A percentile compares a stretch with the other conserved stretches of the same genome.
Conservation (phyloP, 2,888 invertebrate species). For the Drosophila mayaguana region DNA sequence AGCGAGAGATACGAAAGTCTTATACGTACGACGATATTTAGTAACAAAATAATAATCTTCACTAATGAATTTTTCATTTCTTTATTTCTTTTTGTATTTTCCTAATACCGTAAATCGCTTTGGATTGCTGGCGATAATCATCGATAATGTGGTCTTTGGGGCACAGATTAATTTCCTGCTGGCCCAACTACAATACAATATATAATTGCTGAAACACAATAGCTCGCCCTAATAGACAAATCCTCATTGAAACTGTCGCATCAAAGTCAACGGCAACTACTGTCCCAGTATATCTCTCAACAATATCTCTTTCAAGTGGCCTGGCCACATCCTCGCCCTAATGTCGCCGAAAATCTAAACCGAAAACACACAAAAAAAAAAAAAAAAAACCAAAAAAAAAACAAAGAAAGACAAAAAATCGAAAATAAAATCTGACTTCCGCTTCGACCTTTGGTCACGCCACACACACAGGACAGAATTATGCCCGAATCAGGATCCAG, state of each 20-base stretch:
- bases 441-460: constrained; percentile 60
- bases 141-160: constrained; percentile 5
- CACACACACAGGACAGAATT: constrained; percentile 40
- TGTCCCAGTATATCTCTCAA: constrained; percentile 40
- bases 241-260: constrained; percentile 54
- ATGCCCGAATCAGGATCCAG: constrained; percentile 48
- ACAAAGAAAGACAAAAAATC: neutral
- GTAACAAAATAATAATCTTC: constrained; percentile 20
- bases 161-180: constrained; percentile 26
- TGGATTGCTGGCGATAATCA: constrained; percentile 23
- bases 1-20: neutral
- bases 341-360: constrained; percentile 44
- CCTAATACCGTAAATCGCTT: constrained; percentile 14
- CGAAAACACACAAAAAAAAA: constrained; percentile 11
- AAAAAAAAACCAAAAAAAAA: constrained; percentile 6
- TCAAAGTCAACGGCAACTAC: constrained; percentile 41
- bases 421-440: constrained; percentile 57
- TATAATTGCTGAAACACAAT: constrained; percentile 40
- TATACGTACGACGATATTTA: neutral
- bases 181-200: constrained; percentile 10
- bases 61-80: constrained; percentile 20
- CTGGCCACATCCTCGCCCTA: constrained; percentile 49
- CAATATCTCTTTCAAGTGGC: constrained; percentile 57
- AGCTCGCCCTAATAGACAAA: constrained; percentile 37
- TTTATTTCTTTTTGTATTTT: neutral